phyloP scores from a whole-genome alignment of 2,888 invertebrate species.

The Sphecodes monilicornis region DNA sequence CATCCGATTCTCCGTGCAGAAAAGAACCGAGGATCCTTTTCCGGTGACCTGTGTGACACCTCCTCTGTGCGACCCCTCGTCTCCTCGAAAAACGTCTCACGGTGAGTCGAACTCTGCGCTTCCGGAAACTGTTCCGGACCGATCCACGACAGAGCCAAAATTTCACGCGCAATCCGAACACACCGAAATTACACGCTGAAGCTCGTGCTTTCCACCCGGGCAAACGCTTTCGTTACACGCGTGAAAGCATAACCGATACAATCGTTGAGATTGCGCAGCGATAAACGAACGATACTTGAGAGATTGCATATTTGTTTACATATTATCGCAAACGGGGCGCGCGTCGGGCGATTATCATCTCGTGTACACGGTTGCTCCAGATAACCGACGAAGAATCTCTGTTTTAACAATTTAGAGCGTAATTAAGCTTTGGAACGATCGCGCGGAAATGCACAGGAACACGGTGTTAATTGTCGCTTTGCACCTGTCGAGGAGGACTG shows the following conservation, averaged over 20 bases:
- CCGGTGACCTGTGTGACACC: neutral
- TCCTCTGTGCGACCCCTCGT: neutral
- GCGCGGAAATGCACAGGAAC: neutral
- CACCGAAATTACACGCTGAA: too few species aligned
- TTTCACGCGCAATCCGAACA: too few species aligned
- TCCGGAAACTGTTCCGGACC: neutral
- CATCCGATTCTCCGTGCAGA: neutral
- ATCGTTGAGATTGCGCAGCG: neutral
- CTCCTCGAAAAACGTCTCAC: neutral
- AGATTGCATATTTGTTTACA: neutral
- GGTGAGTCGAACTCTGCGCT: neutral
- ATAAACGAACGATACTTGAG: neutral
- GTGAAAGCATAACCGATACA: too few species aligned
- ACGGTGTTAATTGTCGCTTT: neutral
- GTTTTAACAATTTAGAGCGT: too few species aligned
- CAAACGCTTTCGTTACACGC: too few species aligned
- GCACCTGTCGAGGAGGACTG: neutral
- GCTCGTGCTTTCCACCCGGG: too few species aligned
- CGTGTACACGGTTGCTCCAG: neutral
- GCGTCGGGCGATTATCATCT: conserved; percentile 6
- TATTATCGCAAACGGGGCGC: neutral
- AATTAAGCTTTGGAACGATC: too few species aligned
- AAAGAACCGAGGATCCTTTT: neutral
- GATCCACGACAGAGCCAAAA: neutral
- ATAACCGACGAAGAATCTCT: too few species aligned